Percentiles rank a stretch among this genome's conserved stretches.
Conservation (phyloP, 2,888 invertebrate species). For the Trissolcus brochymenae region DNA sequence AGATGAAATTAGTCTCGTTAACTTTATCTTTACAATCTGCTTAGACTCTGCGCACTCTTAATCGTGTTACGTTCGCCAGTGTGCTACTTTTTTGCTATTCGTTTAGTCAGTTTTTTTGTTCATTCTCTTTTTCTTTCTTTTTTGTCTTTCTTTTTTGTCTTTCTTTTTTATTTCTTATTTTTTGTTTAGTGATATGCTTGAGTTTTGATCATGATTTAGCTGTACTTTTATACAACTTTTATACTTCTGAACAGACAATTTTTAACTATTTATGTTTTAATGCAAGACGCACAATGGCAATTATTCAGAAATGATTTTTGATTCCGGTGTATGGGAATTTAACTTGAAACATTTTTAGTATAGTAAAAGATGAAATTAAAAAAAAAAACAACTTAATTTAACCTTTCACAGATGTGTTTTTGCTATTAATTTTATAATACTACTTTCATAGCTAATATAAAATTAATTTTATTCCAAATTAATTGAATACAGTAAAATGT, state of each 20-base stretch:
- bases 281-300: not conserved
- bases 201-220: too few species aligned
- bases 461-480: too few species aligned
- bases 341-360: slow-evolving; percentile 6
- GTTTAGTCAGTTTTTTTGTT: slow-evolving; percentile 17
- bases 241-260: not conserved
- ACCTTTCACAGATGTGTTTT: slow-evolving; percentile 28
- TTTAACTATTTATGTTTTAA: not conserved
- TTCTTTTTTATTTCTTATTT: not conserved
- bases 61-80: slow-evolving; percentile 5
- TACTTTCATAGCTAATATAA: too few species aligned
- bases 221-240: not conserved
- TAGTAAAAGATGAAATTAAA: too few species aligned
- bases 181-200: too few species aligned
- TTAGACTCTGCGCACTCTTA: slow-evolving; percentile 6
- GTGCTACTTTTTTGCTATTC: slow-evolving; percentile 7
- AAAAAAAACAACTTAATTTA: slow-evolving; percentile 27
- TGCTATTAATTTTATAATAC: slow-evolving; percentile 2
- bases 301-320: slow-evolving; percentile 6
- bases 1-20: not conserved
- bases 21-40: not conserved
- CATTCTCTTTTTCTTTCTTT: slow-evolving; percentile 2
- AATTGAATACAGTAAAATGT: too few species aligned
- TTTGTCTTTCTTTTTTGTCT: too few species aligned
- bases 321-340: slow-evolving; percentile 21